A percentile compares a stretch with the other conserved stretches of the same genome.
phyloP scores from a whole-genome alignment of 2,113 vertebrate genomes.

The Perca fluviatilis region DNA sequence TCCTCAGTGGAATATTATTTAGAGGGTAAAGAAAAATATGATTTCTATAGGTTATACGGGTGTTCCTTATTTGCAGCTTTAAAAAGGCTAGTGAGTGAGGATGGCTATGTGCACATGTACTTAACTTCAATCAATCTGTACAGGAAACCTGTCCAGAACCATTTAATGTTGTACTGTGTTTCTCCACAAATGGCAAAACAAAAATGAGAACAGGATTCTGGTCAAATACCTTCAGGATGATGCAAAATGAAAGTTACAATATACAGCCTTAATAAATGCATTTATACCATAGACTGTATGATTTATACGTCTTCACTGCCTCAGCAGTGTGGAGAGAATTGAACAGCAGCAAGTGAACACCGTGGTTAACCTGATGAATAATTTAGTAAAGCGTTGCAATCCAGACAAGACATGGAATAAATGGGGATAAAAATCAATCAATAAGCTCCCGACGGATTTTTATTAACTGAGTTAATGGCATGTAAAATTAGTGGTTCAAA shows the following conservation, averaged over 20 bases:
- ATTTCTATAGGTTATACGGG: background rate
- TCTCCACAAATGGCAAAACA: slow-evolving; percentile 2
- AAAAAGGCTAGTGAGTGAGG: background rate
- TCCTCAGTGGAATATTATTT: background rate
- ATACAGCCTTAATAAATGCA: slow-evolving; percentile 17
- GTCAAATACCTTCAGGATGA: background rate
- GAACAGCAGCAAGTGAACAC: slow-evolving; percentile 27
- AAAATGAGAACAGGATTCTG: background rate
- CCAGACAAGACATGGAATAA: slow-evolving; percentile 46
- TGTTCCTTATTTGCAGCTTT: background rate
- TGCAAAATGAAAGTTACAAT: background rate
- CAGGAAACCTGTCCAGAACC: background rate
- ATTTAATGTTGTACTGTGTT: background rate
- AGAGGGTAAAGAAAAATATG: too few relatives aligned
- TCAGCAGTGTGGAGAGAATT: slow-evolving; percentile 11
- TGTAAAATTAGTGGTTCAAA: slow-evolving; percentile 32
- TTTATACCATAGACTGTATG: background rate
- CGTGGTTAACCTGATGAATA: slow-evolving; percentile 54
- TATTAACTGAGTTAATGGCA: slow-evolving; percentile 47
- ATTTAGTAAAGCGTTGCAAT: slow-evolving; percentile 50
- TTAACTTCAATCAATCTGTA: background rate
- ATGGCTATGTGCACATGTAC: too few relatives aligned
- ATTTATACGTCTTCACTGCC: background rate
- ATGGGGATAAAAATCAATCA: slow-evolving; percentile 45
- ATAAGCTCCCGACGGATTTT: slow-evolving; percentile 30